Base-by-base conservation (phyloP, 2,888 invertebrate genomes). In the Drosophila melanosoma region DNA sequence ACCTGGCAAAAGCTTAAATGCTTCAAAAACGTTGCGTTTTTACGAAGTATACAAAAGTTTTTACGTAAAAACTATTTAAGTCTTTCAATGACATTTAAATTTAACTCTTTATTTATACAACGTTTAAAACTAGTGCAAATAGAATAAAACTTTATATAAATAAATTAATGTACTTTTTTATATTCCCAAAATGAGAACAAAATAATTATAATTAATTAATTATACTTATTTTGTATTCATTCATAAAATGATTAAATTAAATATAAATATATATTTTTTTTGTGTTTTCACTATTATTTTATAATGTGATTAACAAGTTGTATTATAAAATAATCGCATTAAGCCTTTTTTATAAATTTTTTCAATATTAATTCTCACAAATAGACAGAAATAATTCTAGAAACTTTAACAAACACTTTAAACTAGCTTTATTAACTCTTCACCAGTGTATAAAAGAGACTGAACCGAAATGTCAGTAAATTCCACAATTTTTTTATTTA, bases 401-500 rank as follows among this genome's bases (percentile, higher is more conserved):
- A 3, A 10, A 26, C 6, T 1, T 23, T 12, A 1, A 6, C 48
- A 26, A 3, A 35, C 36, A 10, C 15, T 23, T 35, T 26, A 8
- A 15, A 26, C 12, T 1, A 15, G n/a, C 32, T 15, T 32, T n/a
- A 35, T 36, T 29, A 65, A 26, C 66, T 29, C 56, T n/a, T 60
- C 48, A 49, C 49, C 11, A 54, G 67, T 15, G 68, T 64, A 63
- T 32, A 11, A 17, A 38, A 54, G 26, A 38, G 40, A 23, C 58
- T n/a, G 3, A 10, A 26, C 6, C 42, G 32, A 26, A 75, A 40
- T 59, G 67, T 42, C 38, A 23, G 32, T 42, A 49, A 59, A 60
- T 52, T 62, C 48, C 67, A 59, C 54, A 73, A 29, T 29, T 59
- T 59, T 67, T 73, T 65, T 81, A 69, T n/a, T n/a, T 71, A 81